Base-by-base conservation (phyloP, 1,140 invertebrate genomes). In the Lucilia cuprina region DNA sequence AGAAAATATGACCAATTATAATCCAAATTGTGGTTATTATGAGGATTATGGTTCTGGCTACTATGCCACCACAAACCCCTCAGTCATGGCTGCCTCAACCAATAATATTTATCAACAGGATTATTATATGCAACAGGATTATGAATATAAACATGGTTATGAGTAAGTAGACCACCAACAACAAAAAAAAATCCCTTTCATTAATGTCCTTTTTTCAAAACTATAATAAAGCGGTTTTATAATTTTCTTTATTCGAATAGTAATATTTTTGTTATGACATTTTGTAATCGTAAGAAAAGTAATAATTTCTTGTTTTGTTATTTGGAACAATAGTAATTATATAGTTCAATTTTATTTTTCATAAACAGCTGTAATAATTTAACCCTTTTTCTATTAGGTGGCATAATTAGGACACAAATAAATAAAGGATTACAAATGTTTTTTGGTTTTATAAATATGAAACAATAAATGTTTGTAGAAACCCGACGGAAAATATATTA, bases 41-140 rank as follows among this genome's bases (percentile, higher is more conserved):
- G 89, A 90, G 86, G 89, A 90, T 88, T 90, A 88, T 89, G 65
- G 88, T 80, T 80, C 77, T 86, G 78, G 60, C 74, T 89, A 89
- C 17, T 80, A 80, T 80, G 12, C 77, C 8, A 14, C 77, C 41
- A 41, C 41, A 8, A 41, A 41, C 41, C 41, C 41, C n/a, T 78
- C 75, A 41, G 75, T 83, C 88, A 86, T 87, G 74, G 87, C 85
- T 41, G 74, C 30, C 89, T 88, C 82, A 88, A 86, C 87, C 85
- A 90, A 88, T 84, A 89, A 90, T 87, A 87, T 87, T 84, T 89
- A 90, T 85, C 89, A 89, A 86, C 89, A 87, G 88, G 89, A 90
- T 89, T 90, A 90, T 87, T 90, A 87, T 87, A 89, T 90, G 88
- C 89, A 87, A 86, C 88, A 86, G 88, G 89, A 90, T 88, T 90